phyloP scores from a whole-genome alignment of 2,797 vertebrate species.

The Enteromius anoplus region DNA sequence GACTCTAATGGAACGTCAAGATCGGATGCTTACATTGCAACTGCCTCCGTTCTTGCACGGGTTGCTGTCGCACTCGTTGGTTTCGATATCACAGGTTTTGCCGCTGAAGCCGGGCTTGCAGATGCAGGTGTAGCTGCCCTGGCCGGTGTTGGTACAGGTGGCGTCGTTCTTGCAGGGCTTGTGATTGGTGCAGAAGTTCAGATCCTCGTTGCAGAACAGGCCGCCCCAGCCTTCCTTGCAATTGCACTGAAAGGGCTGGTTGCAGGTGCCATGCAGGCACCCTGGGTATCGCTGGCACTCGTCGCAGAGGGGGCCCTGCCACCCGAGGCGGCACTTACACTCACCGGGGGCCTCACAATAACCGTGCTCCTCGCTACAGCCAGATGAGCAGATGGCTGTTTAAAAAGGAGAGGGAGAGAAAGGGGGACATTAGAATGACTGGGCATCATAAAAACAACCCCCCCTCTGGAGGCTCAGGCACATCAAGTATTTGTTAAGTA shows the following conservation, averaged over 20 bases:
- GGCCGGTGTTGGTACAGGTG: constrained; percentile 85
- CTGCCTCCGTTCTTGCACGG: constrained; percentile 91
- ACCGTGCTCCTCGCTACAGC: constrained; percentile 82
- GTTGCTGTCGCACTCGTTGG: constrained; percentile 86
- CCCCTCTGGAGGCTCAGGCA: constrained; percentile 57
- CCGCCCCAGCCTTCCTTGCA: constrained; percentile 88
- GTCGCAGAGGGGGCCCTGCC: constrained; percentile 83
- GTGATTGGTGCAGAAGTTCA: constrained; percentile 90
- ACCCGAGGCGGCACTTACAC: constrained; percentile 84
- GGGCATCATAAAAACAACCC: constrained; percentile 61
- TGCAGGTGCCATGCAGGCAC: constrained; percentile 82
- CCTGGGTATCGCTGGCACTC: constrained; percentile 80
- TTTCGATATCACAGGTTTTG: constrained; percentile 78
- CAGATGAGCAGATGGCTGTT: constrained; percentile 82
- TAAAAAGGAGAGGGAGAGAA: constrained; percentile 60
- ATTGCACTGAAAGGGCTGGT: constrained; percentile 81
- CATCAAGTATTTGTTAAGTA: constrained; percentile 76
- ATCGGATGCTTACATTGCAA: constrained; percentile 81
- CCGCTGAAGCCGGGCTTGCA: constrained; percentile 79
- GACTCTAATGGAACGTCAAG: not conserved
- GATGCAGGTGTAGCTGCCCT: constrained; percentile 86
- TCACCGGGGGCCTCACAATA: constrained; percentile 80
- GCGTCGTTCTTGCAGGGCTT: constrained; percentile 81
- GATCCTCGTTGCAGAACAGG: constrained; percentile 84
- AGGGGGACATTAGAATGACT: constrained; percentile 62